Percentiles rank a stretch among this genome's conserved stretches.
Conservation (phyloP, 2,113 vertebrate species). For the Noctilio leporinus region DNA sequence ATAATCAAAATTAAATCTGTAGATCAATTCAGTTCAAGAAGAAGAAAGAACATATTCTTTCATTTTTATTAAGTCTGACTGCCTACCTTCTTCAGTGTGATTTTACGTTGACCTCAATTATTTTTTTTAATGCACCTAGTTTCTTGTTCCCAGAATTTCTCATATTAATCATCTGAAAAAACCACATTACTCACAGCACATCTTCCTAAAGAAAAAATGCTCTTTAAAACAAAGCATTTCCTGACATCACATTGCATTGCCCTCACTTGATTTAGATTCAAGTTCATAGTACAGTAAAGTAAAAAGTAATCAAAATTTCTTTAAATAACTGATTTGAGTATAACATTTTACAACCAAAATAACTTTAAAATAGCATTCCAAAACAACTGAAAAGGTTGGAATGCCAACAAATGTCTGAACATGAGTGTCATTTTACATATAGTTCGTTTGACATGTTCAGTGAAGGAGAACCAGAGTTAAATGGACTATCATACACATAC, state of each 20-base stretch:
- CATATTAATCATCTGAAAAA: not conserved
- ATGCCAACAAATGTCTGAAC: not conserved
- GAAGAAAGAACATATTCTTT: not conserved
- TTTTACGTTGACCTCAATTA: not conserved
- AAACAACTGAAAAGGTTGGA: not conserved
- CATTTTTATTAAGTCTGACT: not conserved
- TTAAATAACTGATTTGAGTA: conserved; percentile 23
- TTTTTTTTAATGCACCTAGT: not conserved
- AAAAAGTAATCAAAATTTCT: conserved; percentile 51
- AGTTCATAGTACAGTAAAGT: conserved; percentile 46
- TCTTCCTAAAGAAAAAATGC: conserved; percentile 24
- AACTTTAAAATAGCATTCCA: not conserved
- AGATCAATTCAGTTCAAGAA: conserved; percentile 6
- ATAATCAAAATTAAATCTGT: not conserved
- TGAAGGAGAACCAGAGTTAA: not conserved
- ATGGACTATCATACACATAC: not conserved
- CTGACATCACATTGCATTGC: not conserved
- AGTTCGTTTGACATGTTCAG: not conserved
- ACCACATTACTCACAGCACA: not conserved
- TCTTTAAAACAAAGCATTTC: conserved; percentile 1
- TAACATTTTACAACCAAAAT: not conserved
- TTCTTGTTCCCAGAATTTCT: not conserved
- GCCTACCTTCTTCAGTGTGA: not conserved
- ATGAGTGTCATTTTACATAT: not conserved
- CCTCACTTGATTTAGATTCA: conserved; percentile 25